Evolutionary conservation across 2,888 invertebrate species (phyloP).

Genomic region (Tipula confusa): DNA sequence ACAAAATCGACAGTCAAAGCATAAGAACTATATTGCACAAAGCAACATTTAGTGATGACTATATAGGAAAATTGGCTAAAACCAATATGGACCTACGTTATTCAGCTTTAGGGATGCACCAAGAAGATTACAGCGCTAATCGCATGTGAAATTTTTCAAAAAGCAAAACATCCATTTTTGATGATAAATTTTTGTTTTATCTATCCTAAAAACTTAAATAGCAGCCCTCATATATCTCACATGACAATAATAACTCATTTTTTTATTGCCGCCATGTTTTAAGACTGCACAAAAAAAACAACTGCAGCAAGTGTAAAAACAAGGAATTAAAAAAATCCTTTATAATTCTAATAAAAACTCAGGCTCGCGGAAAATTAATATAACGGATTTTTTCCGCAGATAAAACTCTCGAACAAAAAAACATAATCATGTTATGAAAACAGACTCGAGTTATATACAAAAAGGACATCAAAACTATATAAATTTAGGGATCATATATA

Average conservation of each 20-base stretch:
- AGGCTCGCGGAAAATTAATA: constrained; percentile 34
- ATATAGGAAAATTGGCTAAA: too few species aligned
- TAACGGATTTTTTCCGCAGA: constrained; percentile 34
- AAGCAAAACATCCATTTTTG: too few species aligned
- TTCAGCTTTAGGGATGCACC: too few species aligned
- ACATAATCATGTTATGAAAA: background rate
- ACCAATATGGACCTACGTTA: too few species aligned
- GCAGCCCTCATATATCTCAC: background rate
- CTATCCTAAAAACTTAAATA: background rate
- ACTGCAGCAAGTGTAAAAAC: background rate
- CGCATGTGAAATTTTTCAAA: too few species aligned
- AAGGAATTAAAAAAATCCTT: background rate
- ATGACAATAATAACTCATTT: background rate
- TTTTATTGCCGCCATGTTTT: background rate
- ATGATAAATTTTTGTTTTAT: too few species aligned
- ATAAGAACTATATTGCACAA: too few species aligned
- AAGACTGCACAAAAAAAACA: background rate
- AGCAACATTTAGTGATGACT: too few species aligned
- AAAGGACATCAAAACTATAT: constrained; percentile 14
- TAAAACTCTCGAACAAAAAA: constrained; percentile 25
- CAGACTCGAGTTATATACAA: background rate
- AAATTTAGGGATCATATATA: constrained; percentile 15
- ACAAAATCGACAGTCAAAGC: too few species aligned
- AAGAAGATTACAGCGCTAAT: too few species aligned
- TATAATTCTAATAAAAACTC: constrained; percentile 32